A percentile compares a stretch with the other conserved stretches of the same genome.
Conservation (phyloP, 2,888 invertebrate species). For the Monoplex corrugatus region DNA sequence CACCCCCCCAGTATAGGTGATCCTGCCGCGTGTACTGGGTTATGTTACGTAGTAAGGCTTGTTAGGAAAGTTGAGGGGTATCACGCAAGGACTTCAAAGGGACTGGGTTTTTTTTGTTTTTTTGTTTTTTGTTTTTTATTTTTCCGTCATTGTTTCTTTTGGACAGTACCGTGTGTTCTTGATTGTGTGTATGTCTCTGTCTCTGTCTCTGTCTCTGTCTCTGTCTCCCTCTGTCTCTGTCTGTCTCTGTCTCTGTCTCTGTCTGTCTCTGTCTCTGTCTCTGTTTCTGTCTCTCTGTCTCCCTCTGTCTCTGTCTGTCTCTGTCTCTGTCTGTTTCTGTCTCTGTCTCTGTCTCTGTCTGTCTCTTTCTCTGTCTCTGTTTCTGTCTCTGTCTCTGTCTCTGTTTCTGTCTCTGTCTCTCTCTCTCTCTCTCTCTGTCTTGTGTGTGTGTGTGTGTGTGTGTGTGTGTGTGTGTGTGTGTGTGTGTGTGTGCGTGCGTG, state of each 20-base stretch:
- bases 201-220: constrained; percentile 39
- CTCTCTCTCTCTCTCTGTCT: not conserved
- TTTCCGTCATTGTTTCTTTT: too few species aligned
- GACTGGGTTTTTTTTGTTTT: too few species aligned
- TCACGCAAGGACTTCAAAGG: too few species aligned
- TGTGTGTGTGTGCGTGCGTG: too few species aligned
- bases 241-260: constrained; percentile 17
- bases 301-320: not conserved
- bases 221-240: constrained; percentile 46
- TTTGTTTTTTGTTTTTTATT: too few species aligned
- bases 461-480: too few species aligned
- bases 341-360: not conserved
- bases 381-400: not conserved
- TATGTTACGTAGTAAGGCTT: too few species aligned
- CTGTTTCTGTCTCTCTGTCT: not conserved
- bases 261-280: not conserved
- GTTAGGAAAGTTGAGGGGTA: too few species aligned
- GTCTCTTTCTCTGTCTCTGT: not conserved
- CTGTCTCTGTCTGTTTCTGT: not conserved
- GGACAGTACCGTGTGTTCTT: not conserved
- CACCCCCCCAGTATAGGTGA: too few species aligned
- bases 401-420: not conserved
- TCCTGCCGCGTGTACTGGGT: too few species aligned
- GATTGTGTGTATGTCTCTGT: too few species aligned
- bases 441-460: too few species aligned